These are phyloP conservation scores for Connochaetes taurinus DNA, from an alignment of 2,113 vertebrate species.

Conservation along the genomic window DNA sequence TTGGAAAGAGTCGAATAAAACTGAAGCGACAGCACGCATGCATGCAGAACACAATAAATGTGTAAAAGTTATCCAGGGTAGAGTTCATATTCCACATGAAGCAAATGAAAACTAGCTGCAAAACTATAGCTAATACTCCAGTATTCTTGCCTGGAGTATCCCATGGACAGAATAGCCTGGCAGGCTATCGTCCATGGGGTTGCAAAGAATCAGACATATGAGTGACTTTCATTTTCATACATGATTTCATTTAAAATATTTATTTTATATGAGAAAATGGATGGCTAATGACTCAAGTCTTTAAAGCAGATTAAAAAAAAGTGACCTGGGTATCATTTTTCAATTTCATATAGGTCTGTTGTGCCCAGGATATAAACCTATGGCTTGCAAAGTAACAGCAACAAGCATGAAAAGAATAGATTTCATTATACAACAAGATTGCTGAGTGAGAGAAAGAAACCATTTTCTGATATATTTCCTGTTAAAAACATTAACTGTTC, in stretches of 20 bases:
- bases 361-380: background rate
- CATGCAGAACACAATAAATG: background rate
- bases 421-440: background rate
- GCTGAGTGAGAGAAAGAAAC: background rate
- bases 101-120: background rate
- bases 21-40: background rate
- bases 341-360: background rate
- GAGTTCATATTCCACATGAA: background rate
- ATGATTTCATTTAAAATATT: background rate
- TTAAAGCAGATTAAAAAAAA: background rate
- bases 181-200: background rate
- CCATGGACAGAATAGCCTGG: background rate
- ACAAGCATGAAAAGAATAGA: background rate
- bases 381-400: background rate
- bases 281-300: background rate
- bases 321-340: background rate
- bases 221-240: background rate
- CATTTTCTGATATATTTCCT: background rate
- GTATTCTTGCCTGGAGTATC: background rate
- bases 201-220: background rate
- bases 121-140: background rate
- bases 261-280: background rate
- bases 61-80: background rate
- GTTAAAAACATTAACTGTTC: background rate
- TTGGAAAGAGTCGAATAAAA: background rate